phyloP scores from a whole-genome alignment of 2,797 vertebrate species.

The Siniperca scherzeri region DNA sequence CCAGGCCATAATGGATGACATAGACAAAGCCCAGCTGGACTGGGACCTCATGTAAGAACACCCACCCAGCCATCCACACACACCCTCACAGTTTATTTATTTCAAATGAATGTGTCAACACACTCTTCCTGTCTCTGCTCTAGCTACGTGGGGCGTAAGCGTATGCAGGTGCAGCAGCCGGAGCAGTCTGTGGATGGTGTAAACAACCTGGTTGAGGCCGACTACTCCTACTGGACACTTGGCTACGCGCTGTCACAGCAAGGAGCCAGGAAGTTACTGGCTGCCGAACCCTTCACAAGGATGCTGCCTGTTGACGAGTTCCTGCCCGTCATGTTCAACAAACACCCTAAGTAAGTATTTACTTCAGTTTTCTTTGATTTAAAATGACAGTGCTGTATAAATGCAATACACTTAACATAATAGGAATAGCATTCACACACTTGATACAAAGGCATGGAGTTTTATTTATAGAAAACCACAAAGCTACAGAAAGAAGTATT shows the following conservation, averaged over 20 bases:
- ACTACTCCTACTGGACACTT: constrained; percentile 90
- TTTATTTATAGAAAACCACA: constrained; percentile 32
- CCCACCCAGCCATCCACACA: neutral
- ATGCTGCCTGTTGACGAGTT: constrained; percentile 89
- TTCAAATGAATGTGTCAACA: neutral
- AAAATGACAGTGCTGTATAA: constrained; percentile 8
- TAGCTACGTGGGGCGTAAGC: constrained; percentile 88
- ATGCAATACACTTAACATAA: neutral
- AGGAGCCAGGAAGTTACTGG: constrained; percentile 85
- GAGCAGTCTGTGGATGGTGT: constrained; percentile 84
- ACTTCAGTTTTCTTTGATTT: neutral
- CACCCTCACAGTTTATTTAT: neutral
- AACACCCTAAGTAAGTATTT: constrained; percentile 86
- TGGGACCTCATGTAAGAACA: constrained; percentile 97
- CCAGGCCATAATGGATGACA: constrained; percentile 90
- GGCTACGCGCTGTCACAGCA: constrained; percentile 85
- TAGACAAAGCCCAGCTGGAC: constrained; percentile 88
- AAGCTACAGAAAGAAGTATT: constrained; percentile 11
- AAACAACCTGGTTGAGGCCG: constrained; percentile 86
- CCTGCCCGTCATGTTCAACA: constrained; percentile 89
- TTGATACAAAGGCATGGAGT: neutral
- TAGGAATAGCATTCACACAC: neutral
- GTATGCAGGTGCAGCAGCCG: constrained; percentile 87
- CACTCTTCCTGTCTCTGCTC: neutral
- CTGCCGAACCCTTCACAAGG: constrained; percentile 77